A percentile compares a stretch with the other conserved stretches of the same genome.
phyloP scores from a whole-genome alignment of 2,888 invertebrate genomes.

The Lepidochitona cinerea region DNA sequence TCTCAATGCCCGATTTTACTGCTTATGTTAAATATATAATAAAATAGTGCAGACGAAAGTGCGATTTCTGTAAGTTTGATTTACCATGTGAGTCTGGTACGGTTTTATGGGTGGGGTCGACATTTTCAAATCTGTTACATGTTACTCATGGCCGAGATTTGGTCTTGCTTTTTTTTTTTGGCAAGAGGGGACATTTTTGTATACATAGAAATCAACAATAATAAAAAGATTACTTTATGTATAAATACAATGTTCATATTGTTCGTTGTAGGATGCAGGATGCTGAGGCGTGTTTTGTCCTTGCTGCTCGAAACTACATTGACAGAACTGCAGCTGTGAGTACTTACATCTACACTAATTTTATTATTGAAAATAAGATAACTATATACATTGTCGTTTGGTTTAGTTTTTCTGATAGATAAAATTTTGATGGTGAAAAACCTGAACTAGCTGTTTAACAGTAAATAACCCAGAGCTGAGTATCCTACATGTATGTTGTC shows the following conservation, averaged over 20 bases:
- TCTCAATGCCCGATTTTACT: neutral
- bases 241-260: neutral
- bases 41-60: no score
- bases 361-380: no score
- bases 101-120: no score
- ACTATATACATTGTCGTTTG: no score
- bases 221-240: neutral
- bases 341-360: slow-evolving; percentile 25
- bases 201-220: neutral
- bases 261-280: slow-evolving; percentile 84
- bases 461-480: no score
- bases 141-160: neutral
- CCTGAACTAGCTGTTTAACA: neutral
- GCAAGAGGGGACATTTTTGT: neutral
- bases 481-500: no score
- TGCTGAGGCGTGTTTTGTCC: slow-evolving; percentile 96
- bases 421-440: neutral
- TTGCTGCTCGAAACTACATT: slow-evolving; percentile 95
- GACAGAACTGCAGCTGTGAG: slow-evolving; percentile 94
- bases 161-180: neutral
- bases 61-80: no score
- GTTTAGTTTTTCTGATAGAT: no score
- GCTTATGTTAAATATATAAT: neutral
- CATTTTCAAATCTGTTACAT: neutral
- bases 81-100: no score